Conservation (phyloP, 2,888 invertebrate species). For the Tetranychus truncatus region DNA sequence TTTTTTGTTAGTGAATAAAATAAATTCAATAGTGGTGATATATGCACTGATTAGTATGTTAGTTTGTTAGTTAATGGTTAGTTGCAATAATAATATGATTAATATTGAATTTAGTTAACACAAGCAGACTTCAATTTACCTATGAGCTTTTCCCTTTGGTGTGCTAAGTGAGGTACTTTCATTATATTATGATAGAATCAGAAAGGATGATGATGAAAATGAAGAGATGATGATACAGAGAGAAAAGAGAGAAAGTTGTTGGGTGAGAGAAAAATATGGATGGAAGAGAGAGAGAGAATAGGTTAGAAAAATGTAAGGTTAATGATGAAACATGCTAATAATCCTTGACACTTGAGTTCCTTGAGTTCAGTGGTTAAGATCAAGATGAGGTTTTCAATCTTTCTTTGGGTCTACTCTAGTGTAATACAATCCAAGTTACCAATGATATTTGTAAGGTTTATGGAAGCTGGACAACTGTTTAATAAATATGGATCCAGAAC, state of each 20-base stretch:
- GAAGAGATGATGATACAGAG: neutral
- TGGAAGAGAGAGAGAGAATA: neutral
- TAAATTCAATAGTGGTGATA: neutral
- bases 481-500: slow-evolving; percentile 20
- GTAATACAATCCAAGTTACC: neutral
- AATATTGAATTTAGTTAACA: neutral
- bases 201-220: neutral
- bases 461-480: neutral
- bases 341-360: no score
- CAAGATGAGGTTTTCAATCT: no score
- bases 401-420: no score
- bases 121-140: slow-evolving; percentile 30
- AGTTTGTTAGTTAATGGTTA: slow-evolving; percentile 30
- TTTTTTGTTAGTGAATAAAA: neutral
- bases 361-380: neutral
- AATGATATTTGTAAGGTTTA: neutral
- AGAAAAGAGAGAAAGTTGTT: neutral
- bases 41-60: slow-evolving; percentile 22
- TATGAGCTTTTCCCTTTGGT: slow-evolving; percentile 59
- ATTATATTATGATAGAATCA: neutral
- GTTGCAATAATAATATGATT: slow-evolving; percentile 12
- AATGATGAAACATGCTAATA: neutral
- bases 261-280: no score
- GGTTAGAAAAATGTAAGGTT: neutral
- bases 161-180: slow-evolving; percentile 38